These are phyloP conservation scores for Cyanoderma ruficeps DNA, from an alignment of 2,113 vertebrate species.

Conservation along the genomic window DNA sequence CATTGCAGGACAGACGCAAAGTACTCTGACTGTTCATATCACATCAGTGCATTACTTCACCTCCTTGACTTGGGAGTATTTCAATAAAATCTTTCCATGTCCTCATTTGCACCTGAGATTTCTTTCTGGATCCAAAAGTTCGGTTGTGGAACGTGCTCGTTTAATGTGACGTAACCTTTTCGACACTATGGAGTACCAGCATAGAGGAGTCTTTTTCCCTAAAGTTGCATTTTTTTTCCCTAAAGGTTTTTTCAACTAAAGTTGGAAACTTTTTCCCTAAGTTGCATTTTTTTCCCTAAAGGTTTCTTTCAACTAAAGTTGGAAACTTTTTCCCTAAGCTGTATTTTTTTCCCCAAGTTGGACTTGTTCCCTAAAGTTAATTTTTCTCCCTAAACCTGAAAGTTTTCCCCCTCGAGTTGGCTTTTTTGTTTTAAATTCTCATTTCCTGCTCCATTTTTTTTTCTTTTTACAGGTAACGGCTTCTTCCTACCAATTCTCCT, in stretches of 20 bases:
- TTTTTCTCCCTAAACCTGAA: background rate
- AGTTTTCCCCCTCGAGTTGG: fast-evolving
- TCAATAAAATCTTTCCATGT: conserved; percentile 71
- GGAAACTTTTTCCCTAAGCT: background rate
- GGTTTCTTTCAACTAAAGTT: no score
- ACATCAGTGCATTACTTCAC: conserved; percentile 90
- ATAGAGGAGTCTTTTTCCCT: conserved; percentile 51
- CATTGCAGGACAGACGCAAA: conserved; percentile 77
- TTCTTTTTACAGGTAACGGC: conserved; percentile 52
- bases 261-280: no score
- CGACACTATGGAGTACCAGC: conserved; percentile 77
- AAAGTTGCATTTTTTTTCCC: background rate
- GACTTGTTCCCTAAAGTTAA: background rate
- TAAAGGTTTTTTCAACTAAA: background rate
- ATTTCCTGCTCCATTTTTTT: background rate
- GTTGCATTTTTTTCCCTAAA: no score
- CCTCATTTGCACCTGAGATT: conserved; percentile 87
- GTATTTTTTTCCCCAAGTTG: background rate
- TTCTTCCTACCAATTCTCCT: conserved; percentile 77
- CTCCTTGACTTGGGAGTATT: conserved; percentile 79
- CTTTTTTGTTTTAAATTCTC: background rate
- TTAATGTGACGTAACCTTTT: conserved; percentile 21
- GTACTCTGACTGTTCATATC: conserved; percentile 82
- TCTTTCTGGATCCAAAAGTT: conserved; percentile 72
- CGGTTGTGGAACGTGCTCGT: conserved; percentile 27